phyloP scores from a whole-genome alignment of 1,140 invertebrate species.

The Polyergus mexicanus region DNA sequence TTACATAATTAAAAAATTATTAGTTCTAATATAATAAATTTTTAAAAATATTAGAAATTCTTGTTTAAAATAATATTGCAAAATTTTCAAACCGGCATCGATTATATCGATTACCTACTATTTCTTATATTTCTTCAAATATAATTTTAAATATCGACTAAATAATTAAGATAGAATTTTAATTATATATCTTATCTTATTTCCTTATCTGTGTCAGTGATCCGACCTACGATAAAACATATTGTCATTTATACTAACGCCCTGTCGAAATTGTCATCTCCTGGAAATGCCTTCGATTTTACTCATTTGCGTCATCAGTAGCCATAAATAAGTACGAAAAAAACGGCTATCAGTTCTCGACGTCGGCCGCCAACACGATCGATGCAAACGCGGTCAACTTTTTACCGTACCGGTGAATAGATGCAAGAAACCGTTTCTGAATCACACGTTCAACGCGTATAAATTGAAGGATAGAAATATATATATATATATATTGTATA shows the following conservation, averaged over 20 bases:
- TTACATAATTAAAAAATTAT: no score
- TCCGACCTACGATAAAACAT: neutral
- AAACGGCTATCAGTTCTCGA: slow-evolving; percentile 14
- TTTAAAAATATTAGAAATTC: no score
- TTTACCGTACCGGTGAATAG: slow-evolving; percentile 7
- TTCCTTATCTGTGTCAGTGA: neutral
- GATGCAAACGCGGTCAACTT: slow-evolving; percentile 7
- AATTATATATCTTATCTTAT: no score
- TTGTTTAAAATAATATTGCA: no score
- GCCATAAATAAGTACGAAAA: neutral
- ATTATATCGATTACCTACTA: no score
- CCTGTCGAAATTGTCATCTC: slow-evolving; percentile 11
- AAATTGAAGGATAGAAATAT: neutral
- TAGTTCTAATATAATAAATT: no score
- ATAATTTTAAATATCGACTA: no score
- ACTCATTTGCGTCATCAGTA: slow-evolving; percentile 25
- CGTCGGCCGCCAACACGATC: slow-evolving; percentile 2
- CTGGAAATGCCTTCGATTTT: neutral
- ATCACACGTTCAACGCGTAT: slow-evolving; percentile 1
- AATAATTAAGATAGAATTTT: no score
- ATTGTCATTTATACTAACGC: slow-evolving; percentile 48
- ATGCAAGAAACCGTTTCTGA: slow-evolving; percentile 26
- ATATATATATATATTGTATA: no score
- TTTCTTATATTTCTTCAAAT: no score
- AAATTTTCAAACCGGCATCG: no score